phyloP scores from a whole-genome alignment of 1,140 invertebrate species.

The Tetraneura akinire region DNA sequence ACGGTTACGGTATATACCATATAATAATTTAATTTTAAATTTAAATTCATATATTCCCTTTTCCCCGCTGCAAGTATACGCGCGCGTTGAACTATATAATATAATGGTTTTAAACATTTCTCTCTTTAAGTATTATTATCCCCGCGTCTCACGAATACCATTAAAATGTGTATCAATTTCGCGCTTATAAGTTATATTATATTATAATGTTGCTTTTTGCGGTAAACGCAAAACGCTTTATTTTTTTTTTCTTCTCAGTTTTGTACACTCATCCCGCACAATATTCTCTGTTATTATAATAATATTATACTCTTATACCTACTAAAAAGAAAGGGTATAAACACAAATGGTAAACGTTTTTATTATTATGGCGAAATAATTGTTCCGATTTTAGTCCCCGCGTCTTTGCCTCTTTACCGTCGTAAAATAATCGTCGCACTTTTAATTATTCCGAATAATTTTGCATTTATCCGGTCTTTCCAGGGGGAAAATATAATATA shows the following conservation, averaged over 20 bases:
- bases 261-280: too few relatives aligned
- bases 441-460: constrained; percentile 21
- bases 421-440: not conserved
- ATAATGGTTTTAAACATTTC: not conserved
- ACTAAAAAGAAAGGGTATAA: constrained; percentile 9
- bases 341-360: not conserved
- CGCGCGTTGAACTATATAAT: not conserved
- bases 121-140: not conserved
- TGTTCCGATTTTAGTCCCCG: not conserved
- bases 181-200: not conserved
- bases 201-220: constrained; percentile 4
- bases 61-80: too few relatives aligned
- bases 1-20: not conserved
- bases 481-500: too few relatives aligned
- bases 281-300: too few relatives aligned
- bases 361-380: not conserved
- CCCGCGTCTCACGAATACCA: not conserved
- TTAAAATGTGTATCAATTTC: constrained; percentile 21
- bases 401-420: too few relatives aligned
- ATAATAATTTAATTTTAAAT: constrained; percentile 19
- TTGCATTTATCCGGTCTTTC: not conserved
- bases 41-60: constrained; percentile 17
- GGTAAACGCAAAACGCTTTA: constrained; percentile 9
- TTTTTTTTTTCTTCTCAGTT: not conserved
- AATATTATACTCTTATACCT: too few relatives aligned